These are phyloP conservation scores for Simalia tracyae DNA, from an alignment of 2,797 vertebrate genomes.

Conservation along the genomic window DNA sequence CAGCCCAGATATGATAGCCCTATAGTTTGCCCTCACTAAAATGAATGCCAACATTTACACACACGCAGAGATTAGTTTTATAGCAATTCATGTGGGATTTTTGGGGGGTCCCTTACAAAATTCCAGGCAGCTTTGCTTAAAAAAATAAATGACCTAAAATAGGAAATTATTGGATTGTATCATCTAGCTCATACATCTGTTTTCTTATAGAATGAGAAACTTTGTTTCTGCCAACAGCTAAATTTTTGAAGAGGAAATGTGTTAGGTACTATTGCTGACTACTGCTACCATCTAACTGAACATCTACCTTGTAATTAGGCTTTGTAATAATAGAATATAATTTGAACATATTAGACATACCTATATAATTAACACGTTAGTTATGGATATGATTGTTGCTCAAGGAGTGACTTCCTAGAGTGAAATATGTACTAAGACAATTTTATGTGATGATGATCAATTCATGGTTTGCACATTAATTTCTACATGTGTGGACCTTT, in stretches of 20 bases:
- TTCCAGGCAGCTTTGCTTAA: neutral
- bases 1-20: neutral
- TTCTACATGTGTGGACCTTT: neutral
- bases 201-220: no score
- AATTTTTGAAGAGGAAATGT: no score
- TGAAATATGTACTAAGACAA: neutral
- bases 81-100: neutral
- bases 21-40: neutral
- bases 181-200: neutral
- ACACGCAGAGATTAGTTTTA: neutral
- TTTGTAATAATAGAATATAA: neutral
- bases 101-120: neutral
- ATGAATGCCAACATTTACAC: neutral
- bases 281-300: no score
- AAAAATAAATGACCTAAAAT: neutral
- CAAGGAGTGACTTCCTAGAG: neutral
- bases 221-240: no score
- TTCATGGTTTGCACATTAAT: neutral
- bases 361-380: neutral
- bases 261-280: no score
- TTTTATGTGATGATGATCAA: neutral
- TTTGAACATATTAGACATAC: no score
- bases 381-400: neutral
- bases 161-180: neutral
- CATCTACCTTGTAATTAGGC: no score